Evolutionary conservation across 2,888 invertebrate species (phyloP), one percentile per base, ranked within the genome.

Genomic region (Arge pagana): DNA sequence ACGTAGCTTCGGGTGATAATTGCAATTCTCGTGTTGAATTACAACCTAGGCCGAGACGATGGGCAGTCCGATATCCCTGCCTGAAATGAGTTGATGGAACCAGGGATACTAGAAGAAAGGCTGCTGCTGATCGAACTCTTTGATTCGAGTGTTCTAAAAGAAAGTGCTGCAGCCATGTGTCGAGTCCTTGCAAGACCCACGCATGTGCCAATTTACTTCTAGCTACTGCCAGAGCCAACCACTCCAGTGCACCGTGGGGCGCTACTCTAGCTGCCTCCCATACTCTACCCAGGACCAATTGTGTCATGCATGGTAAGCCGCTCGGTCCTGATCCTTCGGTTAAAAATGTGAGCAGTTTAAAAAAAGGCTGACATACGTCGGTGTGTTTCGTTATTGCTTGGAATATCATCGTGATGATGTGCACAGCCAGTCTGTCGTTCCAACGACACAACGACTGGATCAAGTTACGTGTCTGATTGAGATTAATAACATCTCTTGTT

Each of bases 251-350:
- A 6, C 92, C 90, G 73, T 93, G 93, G 3, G 95, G 94, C 60
- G 93, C 93, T 63, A 89, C 89, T 71, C 95, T 92, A 0, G 93
- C 92, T 0, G 86, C 89, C 74, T 91, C 91, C 93, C 96, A 94
- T 57, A 96, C 89, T 15, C 91, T 85, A 58, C 90, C 88, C 55
- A 96, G 80, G 58, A 93, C 90, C 52, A 94, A 81, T 75, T 93
- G 92, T 1, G 94, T 94, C 81, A 93, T 96, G 71, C 93, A 91
- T 0, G 95, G 94, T 75, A 93, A 79, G 0, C 93, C 93, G 3
- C 89, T 86, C 1, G 89, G 83, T 13, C 87, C 86, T 53, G 88
- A 87, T 31, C 86, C 87, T 76, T 96, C 96, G 35, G 93, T 93
- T 58, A 96, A 76, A 66, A 94, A 79, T 1, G 95, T 93, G 50